Evolutionary conservation across 2,113 vertebrate genomes (phyloP).

Genomic region (Colius striatus): DNA sequence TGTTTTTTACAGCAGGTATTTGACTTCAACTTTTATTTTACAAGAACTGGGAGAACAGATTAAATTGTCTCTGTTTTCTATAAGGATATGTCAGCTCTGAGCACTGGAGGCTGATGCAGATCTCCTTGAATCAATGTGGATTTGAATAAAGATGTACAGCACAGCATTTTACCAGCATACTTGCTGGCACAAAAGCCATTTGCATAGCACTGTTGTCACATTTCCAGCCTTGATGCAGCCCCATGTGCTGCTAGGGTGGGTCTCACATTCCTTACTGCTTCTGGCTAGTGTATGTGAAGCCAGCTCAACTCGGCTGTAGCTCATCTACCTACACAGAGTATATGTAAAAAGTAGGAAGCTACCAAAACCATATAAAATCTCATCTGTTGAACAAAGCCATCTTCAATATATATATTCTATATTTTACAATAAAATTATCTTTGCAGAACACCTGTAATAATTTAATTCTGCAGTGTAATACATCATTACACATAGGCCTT

Average conservation of each 20-base stretch:
- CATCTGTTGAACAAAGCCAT: rapidly evolving
- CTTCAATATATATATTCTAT: not conserved
- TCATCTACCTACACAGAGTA: not conserved
- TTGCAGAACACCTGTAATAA: not conserved
- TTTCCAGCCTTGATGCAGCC: not conserved
- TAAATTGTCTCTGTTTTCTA: not conserved
- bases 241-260: not conserved
- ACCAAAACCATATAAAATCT: not conserved
- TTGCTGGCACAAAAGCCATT: not conserved
- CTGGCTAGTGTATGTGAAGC: not conserved
- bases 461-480: not conserved
- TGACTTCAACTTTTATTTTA: not conserved
- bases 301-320: not conserved
- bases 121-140: not conserved
- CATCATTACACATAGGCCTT: not conserved
- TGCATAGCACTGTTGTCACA: not conserved
- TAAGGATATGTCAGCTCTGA: not conserved
- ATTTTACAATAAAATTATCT: not conserved
- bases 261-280: not conserved
- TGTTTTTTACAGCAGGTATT: not conserved
- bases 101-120: not conserved
- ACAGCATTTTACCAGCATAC: not conserved
- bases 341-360: not conserved
- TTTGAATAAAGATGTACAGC: not conserved
- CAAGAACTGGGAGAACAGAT: not conserved